Conservation (phyloP, 2,888 invertebrate species). For the Ptychoptera contaminata region DNA sequence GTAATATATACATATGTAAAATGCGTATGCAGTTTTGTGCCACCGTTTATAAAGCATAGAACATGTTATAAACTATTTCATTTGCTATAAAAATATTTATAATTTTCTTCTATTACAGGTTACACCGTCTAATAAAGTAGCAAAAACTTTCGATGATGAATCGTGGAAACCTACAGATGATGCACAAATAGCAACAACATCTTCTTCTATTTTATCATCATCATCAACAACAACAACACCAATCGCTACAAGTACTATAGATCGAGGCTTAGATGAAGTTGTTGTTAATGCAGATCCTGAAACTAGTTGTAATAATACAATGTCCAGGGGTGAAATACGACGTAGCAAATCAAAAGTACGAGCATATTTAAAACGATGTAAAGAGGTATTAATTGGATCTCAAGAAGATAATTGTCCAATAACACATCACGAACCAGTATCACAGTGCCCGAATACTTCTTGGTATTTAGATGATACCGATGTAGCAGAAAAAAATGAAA, state of each 20-base stretch:
- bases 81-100: not conserved
- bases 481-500: not conserved
- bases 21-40: too few species aligned
- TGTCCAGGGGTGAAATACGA: constrained; percentile 13
- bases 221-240: not conserved
- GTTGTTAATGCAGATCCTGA: not conserved
- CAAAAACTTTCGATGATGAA: not conserved
- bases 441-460: constrained; percentile 9
- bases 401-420: constrained; percentile 5
- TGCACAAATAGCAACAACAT: not conserved
- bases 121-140: not conserved
- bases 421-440: constrained; percentile 7
- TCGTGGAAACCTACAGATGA: not conserved
- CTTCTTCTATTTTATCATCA: not conserved
- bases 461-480: constrained; percentile 12
- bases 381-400: constrained; percentile 26
- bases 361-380: constrained; percentile 28
- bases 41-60: too few species aligned
- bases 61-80: not conserved
- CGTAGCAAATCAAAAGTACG: constrained; percentile 31
- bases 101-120: not conserved
- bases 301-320: constrained; percentile 2
- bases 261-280: too few species aligned
- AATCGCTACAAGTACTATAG: not conserved
- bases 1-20: too few species aligned